A percentile compares a stretch with the other conserved stretches of the same genome.
Conservation (phyloP, 1,140 invertebrate species). For the Helicorthomorpha holstii region DNA sequence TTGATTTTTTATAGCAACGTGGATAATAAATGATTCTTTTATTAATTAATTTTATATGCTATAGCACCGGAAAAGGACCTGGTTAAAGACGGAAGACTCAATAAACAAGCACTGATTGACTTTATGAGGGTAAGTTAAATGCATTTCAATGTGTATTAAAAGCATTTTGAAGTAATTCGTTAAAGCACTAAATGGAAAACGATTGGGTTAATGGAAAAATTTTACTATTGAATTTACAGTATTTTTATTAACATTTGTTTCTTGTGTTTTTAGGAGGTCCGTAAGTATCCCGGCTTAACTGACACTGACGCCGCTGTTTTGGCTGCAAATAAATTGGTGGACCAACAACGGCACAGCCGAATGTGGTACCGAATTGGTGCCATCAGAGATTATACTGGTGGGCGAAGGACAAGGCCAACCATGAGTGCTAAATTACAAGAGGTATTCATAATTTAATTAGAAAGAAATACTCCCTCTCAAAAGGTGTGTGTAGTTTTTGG, state of each 20-base stretch:
- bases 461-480: too few species aligned
- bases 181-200: not conserved
- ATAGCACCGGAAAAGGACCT: not conserved
- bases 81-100: not conserved
- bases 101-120: not conserved
- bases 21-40: too few species aligned
- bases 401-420: conserved; percentile 27
- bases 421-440: conserved; percentile 24
- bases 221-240: not conserved
- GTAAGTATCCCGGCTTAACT: conserved; percentile 33
- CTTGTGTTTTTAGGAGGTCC: conserved; percentile 31
- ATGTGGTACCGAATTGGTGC: conserved; percentile 45
- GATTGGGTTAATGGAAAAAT: conserved; percentile 14
- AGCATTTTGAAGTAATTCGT: not conserved
- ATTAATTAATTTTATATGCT: not conserved
- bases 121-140: conserved; percentile 1
- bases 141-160: not conserved
- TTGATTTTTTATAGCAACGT: too few species aligned
- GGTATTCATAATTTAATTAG: too few species aligned
- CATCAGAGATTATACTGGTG: conserved; percentile 34
- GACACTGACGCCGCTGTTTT: conserved; percentile 40
- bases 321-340: conserved; percentile 37
- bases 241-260: too few species aligned
- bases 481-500: not conserved
- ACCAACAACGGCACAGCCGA: conserved; percentile 32